These are phyloP conservation scores for Zonitis immaculata DNA, from an alignment of 2,888 invertebrate species.

Conservation along the genomic window DNA sequence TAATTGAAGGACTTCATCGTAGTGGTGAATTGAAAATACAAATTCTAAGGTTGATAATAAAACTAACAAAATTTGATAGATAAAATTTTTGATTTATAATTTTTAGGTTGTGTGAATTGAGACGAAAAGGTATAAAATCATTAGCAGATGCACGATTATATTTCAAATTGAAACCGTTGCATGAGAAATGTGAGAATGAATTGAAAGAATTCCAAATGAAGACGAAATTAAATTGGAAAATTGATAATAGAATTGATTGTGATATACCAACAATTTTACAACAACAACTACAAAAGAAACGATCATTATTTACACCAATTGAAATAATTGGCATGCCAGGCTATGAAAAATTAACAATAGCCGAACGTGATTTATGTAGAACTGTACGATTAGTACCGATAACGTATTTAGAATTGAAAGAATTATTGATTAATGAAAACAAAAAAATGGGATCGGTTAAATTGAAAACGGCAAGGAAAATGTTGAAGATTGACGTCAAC, in stretches of 20 bases:
- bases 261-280: slow-evolving; percentile 15
- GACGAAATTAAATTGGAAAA: slow-evolving; percentile 39
- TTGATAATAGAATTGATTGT: slow-evolving; percentile 19
- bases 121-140: slow-evolving; percentile 66
- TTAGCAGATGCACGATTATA: slow-evolving; percentile 62
- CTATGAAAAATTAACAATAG: slow-evolving; percentile 64
- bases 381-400: slow-evolving; percentile 69
- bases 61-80: no score
- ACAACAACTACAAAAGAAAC: slow-evolving; percentile 13
- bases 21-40: slow-evolving; percentile 64
- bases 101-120: slow-evolving; percentile 58
- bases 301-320: slow-evolving; percentile 53
- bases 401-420: slow-evolving; percentile 74
- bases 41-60: slow-evolving; percentile 48
- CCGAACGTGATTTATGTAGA: slow-evolving; percentile 74
- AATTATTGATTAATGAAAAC: slow-evolving; percentile 69
- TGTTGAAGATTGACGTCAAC: slow-evolving; percentile 91
- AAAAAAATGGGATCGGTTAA: slow-evolving; percentile 68
- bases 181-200: slow-evolving; percentile 55
- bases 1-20: slow-evolving; percentile 71
- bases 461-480: slow-evolving; percentile 73
- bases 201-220: slow-evolving; percentile 43
- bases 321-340: slow-evolving; percentile 72
- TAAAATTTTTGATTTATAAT: slow-evolving; percentile 4
- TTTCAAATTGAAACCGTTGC: slow-evolving; percentile 58